A percentile compares a stretch with the other conserved stretches of the same genome.
Evolutionary conservation across 2,888 invertebrate species (phyloP).

Genomic region (Scotopteryx bipunctaria): DNA sequence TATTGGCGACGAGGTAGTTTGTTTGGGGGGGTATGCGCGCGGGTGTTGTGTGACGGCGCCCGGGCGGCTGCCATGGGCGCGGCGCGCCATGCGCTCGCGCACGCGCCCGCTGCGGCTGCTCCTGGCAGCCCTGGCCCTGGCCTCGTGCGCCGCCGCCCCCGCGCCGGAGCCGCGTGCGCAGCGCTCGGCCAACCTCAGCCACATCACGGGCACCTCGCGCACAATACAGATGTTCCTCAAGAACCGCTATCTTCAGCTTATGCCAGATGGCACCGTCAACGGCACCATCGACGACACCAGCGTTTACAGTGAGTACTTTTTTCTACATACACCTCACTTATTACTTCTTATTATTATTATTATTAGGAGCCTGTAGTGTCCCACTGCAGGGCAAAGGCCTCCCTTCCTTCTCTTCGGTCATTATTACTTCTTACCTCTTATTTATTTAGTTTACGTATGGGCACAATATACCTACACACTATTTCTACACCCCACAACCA

Average conservation of each 20-base stretch:
- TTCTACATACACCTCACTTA: no score
- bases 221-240: conserved; percentile 93
- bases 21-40: conserved; percentile 59
- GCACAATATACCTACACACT: no score
- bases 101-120: conserved; percentile 81
- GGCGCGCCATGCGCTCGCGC: conserved; percentile 80
- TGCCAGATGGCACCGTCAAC: conserved; percentile 93
- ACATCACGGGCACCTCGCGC: conserved; percentile 90
- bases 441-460: no score
- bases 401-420: no score
- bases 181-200: conserved; percentile 91
- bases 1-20: conserved; percentile 37
- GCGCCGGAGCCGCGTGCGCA: conserved; percentile 85
- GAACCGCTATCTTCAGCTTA: conserved; percentile 91
- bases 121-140: conserved; percentile 80
- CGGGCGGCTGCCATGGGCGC: conserved; percentile 80
- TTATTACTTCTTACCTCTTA: no score
- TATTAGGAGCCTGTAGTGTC: no score
- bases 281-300: conserved; percentile 91
- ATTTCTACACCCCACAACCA: no score
- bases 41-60: conserved; percentile 76
- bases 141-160: conserved; percentile 78
- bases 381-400: no score
- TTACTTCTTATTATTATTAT: no score
- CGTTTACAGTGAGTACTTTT: conserved; percentile 90